A percentile compares a stretch with the other conserved stretches of the same genome.
These are phyloP conservation scores for Drosophila kambysellisi DNA, from an alignment of 2,888 invertebrate genomes.

Conservation along the genomic window DNA sequence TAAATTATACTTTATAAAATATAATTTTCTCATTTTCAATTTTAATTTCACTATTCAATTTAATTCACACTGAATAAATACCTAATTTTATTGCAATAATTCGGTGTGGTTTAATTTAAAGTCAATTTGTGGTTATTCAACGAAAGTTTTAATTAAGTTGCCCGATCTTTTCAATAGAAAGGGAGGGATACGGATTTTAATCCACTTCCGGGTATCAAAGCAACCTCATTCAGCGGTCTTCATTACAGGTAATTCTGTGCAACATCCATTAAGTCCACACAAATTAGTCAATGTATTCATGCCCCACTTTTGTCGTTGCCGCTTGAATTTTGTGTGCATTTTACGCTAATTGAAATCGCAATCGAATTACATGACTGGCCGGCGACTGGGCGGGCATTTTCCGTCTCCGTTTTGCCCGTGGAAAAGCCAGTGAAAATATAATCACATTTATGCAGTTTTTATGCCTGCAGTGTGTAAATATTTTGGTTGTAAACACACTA, in stretches of 20 bases:
- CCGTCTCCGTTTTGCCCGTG: constrained; percentile 6
- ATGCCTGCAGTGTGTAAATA: constrained; percentile 82
- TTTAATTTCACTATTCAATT: background rate
- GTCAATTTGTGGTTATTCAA: background rate
- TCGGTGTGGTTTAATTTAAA: background rate
- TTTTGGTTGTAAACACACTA: constrained; percentile 69
- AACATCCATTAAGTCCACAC: constrained; percentile 13
- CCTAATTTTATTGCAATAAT: background rate
- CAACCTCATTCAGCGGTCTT: constrained; percentile 11
- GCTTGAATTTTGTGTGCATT: constrained; percentile 60
- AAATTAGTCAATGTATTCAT: constrained; percentile 27
- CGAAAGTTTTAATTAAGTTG: constrained; percentile 1
- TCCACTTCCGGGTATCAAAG: background rate
- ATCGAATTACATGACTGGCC: constrained; percentile 73
- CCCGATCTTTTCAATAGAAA: background rate
- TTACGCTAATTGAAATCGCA: constrained; percentile 81
- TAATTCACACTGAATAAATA: background rate
- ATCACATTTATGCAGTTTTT: constrained; percentile 82
- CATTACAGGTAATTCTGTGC: constrained; percentile 24
- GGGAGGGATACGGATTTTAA: background rate
- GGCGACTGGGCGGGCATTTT: background rate
- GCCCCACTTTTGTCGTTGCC: constrained; percentile 15
- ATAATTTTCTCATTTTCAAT: background rate
- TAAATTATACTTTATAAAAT: background rate
- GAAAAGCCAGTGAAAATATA: constrained; percentile 78